These are phyloP conservation scores for Lampris megalopsis DNA, from an alignment of 2,113 vertebrate species.

Conservation along the genomic window DNA sequence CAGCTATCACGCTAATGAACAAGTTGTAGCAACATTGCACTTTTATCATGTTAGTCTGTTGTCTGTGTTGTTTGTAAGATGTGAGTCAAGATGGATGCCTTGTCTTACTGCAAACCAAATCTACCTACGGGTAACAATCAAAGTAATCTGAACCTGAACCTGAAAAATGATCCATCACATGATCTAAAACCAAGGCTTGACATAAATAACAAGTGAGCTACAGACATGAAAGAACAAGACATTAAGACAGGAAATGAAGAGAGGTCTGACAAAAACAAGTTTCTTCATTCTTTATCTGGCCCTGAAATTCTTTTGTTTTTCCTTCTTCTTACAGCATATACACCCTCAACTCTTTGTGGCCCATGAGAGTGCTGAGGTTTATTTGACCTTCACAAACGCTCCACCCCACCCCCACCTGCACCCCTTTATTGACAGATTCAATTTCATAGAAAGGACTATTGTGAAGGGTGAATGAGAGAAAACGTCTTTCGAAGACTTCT, in stretches of 20 bases:
- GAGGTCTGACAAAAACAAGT: constrained; percentile 31
- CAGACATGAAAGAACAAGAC: constrained; percentile 14
- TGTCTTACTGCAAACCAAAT: too few species aligned
- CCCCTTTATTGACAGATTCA: constrained; percentile 53
- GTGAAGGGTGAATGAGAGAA: constrained; percentile 8
- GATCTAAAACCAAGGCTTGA: constrained; percentile 26
- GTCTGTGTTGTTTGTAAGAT: too few species aligned
- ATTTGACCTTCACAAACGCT: constrained; percentile 41
- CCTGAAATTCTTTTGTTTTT: background rate
- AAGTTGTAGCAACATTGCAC: too few species aligned
- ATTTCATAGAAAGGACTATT: constrained; percentile 45
- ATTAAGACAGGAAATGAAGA: constrained; percentile 10
- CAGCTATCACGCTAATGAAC: too few species aligned
- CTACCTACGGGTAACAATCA: too few species aligned
- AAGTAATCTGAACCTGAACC: too few species aligned
- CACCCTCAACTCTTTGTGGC: constrained; percentile 15
- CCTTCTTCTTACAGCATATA: constrained; percentile 31
- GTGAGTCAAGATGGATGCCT: too few species aligned
- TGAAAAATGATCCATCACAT: constrained; percentile 10
- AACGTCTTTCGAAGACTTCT: constrained; percentile 28
- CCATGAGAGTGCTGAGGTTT: constrained; percentile 67
- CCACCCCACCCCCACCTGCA: constrained; percentile 35
- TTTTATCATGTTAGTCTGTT: too few species aligned
- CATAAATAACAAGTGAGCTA: constrained; percentile 14
- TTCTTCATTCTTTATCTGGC: constrained; percentile 15